These are phyloP conservation scores for Heliconius hermathena DNA, from an alignment of 1,140 invertebrate species.

Conservation along the genomic window DNA sequence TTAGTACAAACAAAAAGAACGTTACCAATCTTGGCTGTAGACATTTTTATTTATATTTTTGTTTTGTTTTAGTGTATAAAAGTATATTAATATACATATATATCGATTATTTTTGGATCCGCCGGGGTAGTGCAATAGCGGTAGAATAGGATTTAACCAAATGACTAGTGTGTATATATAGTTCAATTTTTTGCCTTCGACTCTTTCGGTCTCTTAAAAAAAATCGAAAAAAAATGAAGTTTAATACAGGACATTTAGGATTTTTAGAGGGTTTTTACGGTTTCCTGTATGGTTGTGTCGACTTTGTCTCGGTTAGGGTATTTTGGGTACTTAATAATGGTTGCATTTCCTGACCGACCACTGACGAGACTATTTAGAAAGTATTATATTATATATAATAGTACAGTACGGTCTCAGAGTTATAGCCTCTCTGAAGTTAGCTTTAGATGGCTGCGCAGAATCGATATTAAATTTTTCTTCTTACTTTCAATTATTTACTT, in stretches of 20 bases:
- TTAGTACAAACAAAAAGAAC: conserved; percentile 68
- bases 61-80: conserved; percentile 54
- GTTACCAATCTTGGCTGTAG: conserved; percentile 78
- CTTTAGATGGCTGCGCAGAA: no score
- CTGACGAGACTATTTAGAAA: conserved; percentile 73
- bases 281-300: conserved; percentile 22
- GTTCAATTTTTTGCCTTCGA: conserved; percentile 33
- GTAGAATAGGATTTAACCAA: conserved; percentile 51
- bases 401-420: no score
- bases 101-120: conserved; percentile 65
- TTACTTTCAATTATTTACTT: no score
- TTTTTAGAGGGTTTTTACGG: conserved; percentile 14
- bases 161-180: conserved; percentile 40
- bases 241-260: not conserved
- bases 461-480: no score
- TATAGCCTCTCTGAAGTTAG: no score
- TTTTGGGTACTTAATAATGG: conserved; percentile 64
- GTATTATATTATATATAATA: no score
- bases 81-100: conserved; percentile 18
- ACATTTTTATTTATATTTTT: conserved; percentile 46
- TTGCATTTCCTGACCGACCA: conserved; percentile 73
- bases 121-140: conserved; percentile 80
- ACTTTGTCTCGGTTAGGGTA: conserved; percentile 5
- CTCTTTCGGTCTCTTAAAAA: conserved; percentile 31
- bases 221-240: conserved; percentile 3